Evolutionary conservation across 2,113 vertebrate species (phyloP), one percentile per base, ranked within the genome.

Genomic region (Heterocephalus glaber): DNA sequence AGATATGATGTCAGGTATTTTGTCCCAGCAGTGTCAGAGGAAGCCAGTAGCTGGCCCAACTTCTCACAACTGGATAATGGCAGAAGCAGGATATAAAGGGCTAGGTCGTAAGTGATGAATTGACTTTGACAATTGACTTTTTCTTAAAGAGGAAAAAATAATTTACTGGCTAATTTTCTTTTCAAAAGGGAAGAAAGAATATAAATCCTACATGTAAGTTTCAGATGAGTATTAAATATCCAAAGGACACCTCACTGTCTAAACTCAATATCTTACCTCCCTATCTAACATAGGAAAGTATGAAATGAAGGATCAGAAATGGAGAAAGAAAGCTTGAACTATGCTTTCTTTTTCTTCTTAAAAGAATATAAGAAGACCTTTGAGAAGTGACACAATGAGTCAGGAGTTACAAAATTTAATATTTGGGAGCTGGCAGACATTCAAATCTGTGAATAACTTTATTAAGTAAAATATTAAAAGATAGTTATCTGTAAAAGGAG

Each of bases 381-480:
- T 61, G 26, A 86, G 65, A 56, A 88, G 52, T 30, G 84, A 35
- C 41, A 58, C 8, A 5, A 0, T 30, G 68, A 58, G 1, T 33
- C 41, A 80, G 7, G 28, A 63, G 61, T 66, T 72, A n/a, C 30
- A 54, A 47, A 96, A 91, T 61, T 56, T 86, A 76, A 76, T 81
- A 76, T 72, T 52, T 89, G 89, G 35, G 13, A 68, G 41, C 44
- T n/a, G 54, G 38, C 76, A 92, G 41, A 47, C 17, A 83, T 95
- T 86, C 12, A 80, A 97, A 91, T 85, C 20, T 58, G 13, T 28
- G 28, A 24, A 49, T 95, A 72, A 49, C 16, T 89, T 91, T 74
- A 79, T 91, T 87, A 91, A 88, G 54, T 38, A 47, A 82, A 89
- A 82, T 38, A 85, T 35, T 19, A 19, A 41, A 72, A 22, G 26